phyloP scores from a whole-genome alignment of 2,113 vertebrate genomes.

The Asarcornis scutulata region DNA sequence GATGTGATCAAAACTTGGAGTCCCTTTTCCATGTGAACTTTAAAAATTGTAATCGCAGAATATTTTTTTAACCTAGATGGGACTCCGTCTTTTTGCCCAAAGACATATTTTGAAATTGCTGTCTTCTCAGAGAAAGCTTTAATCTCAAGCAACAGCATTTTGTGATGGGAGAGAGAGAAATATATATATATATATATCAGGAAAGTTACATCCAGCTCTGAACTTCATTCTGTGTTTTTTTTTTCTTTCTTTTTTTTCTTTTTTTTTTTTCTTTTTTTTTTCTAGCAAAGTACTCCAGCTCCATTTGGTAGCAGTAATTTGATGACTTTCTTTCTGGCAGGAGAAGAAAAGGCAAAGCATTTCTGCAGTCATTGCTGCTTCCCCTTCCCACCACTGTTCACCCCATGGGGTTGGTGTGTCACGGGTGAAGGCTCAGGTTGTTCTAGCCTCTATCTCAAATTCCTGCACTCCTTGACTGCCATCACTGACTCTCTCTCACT shows the following conservation, averaged over 20 bases:
- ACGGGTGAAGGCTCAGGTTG: background rate
- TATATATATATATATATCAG: background rate
- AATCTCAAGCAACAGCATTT: background rate
- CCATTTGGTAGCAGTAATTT: background rate
- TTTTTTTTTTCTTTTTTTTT: background rate
- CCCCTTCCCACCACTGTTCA: background rate
- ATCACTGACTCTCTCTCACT: background rate
- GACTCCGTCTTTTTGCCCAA: background rate
- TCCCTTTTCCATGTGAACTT: background rate
- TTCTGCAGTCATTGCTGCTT: background rate
- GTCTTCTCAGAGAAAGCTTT: slow-evolving; percentile 17
- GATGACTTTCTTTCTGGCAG: background rate
- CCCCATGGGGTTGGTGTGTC: accelerated
- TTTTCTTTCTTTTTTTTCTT: too few species aligned
- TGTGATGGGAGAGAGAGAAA: background rate
- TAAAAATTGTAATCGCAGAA: background rate
- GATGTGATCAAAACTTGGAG: background rate
- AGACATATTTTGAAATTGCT: slow-evolving; percentile 19
- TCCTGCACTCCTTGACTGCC: background rate
- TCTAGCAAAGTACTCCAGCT: background rate
- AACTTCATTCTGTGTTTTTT: background rate
- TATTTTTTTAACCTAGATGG: background rate
- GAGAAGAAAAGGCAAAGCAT: background rate
- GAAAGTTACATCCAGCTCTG: background rate
- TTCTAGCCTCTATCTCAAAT: background rate